Base-by-base conservation (phyloP, 2,888 invertebrate genomes). In the Drosophila kuntzei region DNA sequence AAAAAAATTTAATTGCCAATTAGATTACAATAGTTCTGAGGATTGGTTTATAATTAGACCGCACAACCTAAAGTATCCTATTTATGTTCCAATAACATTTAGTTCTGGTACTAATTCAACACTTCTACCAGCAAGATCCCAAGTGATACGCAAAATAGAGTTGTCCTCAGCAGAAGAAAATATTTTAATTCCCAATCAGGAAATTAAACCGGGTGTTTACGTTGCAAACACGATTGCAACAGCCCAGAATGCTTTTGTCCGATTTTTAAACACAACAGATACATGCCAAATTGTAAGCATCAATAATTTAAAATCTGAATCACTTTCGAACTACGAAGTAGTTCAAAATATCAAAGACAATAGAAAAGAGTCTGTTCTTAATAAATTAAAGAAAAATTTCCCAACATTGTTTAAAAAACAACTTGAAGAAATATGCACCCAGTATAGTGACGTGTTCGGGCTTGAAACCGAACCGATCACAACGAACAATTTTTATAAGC, bases 111-210 rank as follows among this genome's bases (percentile, higher is more conserved):
- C 18, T 14, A 43, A 54, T 41, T 18, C 32, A 12, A 41, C 12
- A 29, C 29, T 54, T 29, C 14, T 50, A 22, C 47, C 57, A 47
- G 57, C 57, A 20, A 18, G 49, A 49, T 49, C 49, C n/a, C 20
- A 49, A 36, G 49, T 49, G 11, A n/a, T 34, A 12, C 34, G 34
- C 2, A 20, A 34, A 49, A 22, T 49, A 3, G 12, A 34, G n/a
- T 8, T 49, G 7, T 11, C 12, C n/a, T 34, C 50, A 36, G 14
- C 14, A n/a, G 22, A 50, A 36, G 22, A 50, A 11, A 20, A 25
- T 7, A 25, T 41, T 14, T 18, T 53, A n/a, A 41, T 53, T 29
- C 27, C 12, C 11, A 41, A 41, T 29, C 53, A 53, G 25, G 53
- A 53, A 53, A 51, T 51, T 49, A 16, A 49, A 20, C 14, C 18